Evolutionary conservation across 2,888 invertebrate species (phyloP).

Genomic region (Eulithis prunata): DNA sequence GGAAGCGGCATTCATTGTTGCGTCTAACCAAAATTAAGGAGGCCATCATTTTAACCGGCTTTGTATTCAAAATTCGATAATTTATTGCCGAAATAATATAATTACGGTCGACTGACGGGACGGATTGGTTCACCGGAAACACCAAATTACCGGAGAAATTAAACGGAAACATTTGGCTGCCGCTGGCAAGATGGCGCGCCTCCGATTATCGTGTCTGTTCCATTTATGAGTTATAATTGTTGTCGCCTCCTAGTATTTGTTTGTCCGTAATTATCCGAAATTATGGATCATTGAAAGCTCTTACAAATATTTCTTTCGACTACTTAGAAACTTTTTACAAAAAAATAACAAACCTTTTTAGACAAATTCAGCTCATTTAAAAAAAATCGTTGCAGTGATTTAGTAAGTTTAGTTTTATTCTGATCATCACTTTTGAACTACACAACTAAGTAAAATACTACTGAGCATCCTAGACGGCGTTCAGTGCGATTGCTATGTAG

Average conservation of each 20-base stretch:
- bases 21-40: conserved; percentile 74
- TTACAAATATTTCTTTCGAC: too few species aligned
- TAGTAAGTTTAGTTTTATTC: too few species aligned
- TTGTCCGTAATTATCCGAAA: conserved; percentile 49
- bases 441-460: too few species aligned
- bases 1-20: conserved; percentile 53
- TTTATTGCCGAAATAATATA: conserved; percentile 85
- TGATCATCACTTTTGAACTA: too few species aligned
- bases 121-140: conserved; percentile 82
- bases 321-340: too few species aligned
- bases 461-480: too few species aligned
- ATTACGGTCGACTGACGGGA: conserved; percentile 81
- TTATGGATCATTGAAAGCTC: conserved; percentile 39
- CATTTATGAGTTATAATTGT: conserved; percentile 77
- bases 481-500: too few species aligned
- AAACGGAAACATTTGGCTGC: conserved; percentile 84
- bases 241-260: conserved; percentile 71
- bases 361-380: too few species aligned
- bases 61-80: conserved; percentile 83
- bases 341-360: too few species aligned
- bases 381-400: too few species aligned
- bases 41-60: conserved; percentile 72
- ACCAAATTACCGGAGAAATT: conserved; percentile 84
- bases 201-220: conserved; percentile 76
- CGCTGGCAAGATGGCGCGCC: conserved; percentile 82